These are phyloP conservation scores for Gobiocypris rarus DNA, from an alignment of 2,113 vertebrate species.

Conservation along the genomic window DNA sequence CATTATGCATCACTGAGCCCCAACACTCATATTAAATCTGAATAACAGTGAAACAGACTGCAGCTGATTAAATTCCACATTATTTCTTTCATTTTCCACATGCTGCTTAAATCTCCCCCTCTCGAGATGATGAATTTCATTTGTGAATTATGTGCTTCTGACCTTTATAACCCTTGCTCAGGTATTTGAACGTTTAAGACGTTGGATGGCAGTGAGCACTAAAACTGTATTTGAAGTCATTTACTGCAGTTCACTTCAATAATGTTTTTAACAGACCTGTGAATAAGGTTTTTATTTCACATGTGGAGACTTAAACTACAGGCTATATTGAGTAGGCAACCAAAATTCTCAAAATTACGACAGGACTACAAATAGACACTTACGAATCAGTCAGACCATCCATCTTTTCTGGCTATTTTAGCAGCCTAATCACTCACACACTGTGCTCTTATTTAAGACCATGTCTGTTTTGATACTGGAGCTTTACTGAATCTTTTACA, in stretches of 20 bases:
- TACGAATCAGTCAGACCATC: neutral
- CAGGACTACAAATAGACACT: neutral
- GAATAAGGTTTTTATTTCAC: neutral
- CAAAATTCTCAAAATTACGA: neutral
- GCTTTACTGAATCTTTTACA: neutral
- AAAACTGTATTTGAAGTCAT: constrained; percentile 27
- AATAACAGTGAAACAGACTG: constrained; percentile 7
- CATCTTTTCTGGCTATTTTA: neutral
- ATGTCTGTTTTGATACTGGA: neutral
- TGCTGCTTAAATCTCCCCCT: constrained; percentile 21
- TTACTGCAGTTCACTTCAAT: constrained; percentile 14
- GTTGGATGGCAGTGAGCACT: neutral
- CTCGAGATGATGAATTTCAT: constrained; percentile 19
- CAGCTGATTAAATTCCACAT: constrained; percentile 40
- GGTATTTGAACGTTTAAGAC: neutral
- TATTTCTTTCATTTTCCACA: constrained; percentile 29
- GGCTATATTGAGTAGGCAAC: neutral
- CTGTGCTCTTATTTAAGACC: neutral
- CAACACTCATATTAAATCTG: constrained; percentile 39
- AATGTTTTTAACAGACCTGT: neutral
- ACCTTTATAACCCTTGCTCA: constrained; percentile 41
- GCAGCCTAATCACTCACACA: neutral
- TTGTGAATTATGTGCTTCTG: constrained; percentile 23
- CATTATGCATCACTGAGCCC: constrained; percentile 44
- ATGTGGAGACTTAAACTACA: neutral